Evolutionary conservation across 1,140 invertebrate species (phyloP).

Genomic region (Pectinophora gossypiella): DNA sequence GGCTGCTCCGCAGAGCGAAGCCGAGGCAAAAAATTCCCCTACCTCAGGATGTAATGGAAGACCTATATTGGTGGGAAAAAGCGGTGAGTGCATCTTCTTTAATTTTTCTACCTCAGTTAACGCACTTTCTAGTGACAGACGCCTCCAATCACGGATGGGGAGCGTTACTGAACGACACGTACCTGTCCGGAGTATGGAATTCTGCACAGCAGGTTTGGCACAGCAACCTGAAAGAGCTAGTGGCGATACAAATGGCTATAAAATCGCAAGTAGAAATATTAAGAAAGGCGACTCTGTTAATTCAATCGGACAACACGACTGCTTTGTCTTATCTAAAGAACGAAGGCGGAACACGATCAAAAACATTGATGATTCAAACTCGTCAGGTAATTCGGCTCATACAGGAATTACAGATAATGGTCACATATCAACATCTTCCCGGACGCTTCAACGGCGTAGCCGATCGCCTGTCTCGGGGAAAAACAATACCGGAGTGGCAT

Average conservation of each 20-base stretch:
- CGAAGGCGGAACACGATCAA: neutral
- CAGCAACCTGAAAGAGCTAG: neutral
- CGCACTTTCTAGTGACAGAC: neutral
- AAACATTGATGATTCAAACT: neutral
- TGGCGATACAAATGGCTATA: neutral
- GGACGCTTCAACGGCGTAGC: neutral
- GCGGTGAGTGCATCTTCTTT: neutral
- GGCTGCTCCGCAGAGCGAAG: neutral
- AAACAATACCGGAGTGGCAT: constrained; percentile 27
- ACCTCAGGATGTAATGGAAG: neutral
- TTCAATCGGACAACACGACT: neutral
- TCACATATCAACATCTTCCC: neutral
- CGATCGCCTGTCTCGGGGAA: constrained; percentile 4
- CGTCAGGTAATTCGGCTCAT: neutral
- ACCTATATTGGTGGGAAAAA: neutral
- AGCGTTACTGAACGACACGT: neutral
- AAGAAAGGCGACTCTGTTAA: neutral
- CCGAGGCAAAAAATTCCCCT: neutral
- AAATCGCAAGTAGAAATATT: neutral
- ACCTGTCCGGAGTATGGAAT: neutral
- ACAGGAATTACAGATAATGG: neutral
- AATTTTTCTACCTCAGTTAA: neutral
- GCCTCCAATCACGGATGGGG: neutral
- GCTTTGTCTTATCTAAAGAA: neutral
- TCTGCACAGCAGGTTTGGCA: neutral